Evolutionary conservation across 2,888 invertebrate genomes (phyloP).

Genomic region (Homarus gammarus): DNA sequence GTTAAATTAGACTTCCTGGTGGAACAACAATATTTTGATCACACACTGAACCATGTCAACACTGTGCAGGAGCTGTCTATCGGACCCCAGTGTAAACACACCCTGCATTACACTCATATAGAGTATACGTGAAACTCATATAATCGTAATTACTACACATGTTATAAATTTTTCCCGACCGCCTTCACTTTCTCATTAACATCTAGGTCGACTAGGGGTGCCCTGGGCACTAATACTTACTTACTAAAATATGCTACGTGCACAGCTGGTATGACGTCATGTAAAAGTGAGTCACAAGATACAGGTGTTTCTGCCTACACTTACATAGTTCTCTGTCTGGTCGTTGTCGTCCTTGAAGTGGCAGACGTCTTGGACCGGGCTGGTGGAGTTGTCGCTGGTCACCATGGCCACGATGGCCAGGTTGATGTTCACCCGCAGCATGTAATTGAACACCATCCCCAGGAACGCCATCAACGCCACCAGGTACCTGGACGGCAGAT

Average conservation of each 20-base stretch:
- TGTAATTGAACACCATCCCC: constrained; percentile 86
- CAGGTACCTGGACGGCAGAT: too few species aligned
- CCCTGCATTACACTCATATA: too few species aligned
- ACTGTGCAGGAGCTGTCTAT: too few species aligned
- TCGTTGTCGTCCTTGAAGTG: constrained; percentile 8
- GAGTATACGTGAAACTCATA: too few species aligned
- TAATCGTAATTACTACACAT: too few species aligned
- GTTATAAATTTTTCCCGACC: not conserved
- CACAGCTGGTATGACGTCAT: not conserved
- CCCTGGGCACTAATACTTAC: too few species aligned
- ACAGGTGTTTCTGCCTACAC: not conserved
- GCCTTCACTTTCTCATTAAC: not conserved
- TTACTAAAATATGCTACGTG: too few species aligned
- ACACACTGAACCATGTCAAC: too few species aligned
- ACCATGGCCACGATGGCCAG: constrained; percentile 93
- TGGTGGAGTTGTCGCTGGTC: constrained; percentile 26
- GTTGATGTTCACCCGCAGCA: constrained; percentile 90
- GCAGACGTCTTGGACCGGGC: constrained; percentile 40
- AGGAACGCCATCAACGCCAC: constrained; percentile 93
- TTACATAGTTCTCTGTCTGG: not conserved
- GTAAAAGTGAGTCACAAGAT: not conserved
- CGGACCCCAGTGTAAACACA: too few species aligned
- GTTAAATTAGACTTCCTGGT: too few species aligned
- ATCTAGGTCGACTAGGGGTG: too few species aligned
- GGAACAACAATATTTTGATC: too few species aligned